Conservation (phyloP, 2,113 vertebrate species). For the Callithrix jacchus region DNA sequence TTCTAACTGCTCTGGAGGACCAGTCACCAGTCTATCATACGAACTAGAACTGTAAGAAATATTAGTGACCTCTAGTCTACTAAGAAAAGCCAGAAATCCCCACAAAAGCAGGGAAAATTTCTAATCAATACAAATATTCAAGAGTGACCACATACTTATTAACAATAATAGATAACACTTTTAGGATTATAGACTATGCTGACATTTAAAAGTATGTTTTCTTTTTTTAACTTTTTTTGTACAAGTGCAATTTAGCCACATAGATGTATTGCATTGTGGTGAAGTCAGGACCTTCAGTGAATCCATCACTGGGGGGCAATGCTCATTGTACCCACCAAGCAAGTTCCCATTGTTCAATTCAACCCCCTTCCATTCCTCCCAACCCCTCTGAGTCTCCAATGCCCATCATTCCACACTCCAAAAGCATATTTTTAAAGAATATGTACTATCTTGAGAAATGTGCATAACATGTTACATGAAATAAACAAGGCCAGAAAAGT, state of each 20-base stretch:
- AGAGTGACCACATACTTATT: neutral
- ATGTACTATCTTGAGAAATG: neutral
- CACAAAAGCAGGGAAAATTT: neutral
- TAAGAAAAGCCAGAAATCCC: neutral
- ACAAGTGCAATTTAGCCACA: too few relatives aligned
- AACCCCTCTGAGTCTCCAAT: too few relatives aligned
- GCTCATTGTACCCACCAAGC: too few relatives aligned
- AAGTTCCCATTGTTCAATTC: too few relatives aligned
- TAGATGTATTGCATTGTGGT: too few relatives aligned
- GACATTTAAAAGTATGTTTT: neutral
- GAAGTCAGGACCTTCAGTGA: too few relatives aligned
- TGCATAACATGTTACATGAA: neutral
- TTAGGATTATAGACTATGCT: neutral
- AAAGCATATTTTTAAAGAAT: neutral
- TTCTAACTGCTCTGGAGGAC: neutral
- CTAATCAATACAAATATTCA: neutral
- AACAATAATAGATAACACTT: neutral
- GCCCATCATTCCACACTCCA: too few relatives aligned
- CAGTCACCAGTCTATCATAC: neutral
- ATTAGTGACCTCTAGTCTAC: neutral
- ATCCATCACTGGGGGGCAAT: too few relatives aligned
- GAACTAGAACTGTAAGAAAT: neutral
- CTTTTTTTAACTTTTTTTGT: neutral
- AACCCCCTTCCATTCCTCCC: too few relatives aligned
- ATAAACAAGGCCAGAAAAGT: neutral